Conservation (phyloP, 2,113 vertebrate species). For the Myotis brandtii region DNA sequence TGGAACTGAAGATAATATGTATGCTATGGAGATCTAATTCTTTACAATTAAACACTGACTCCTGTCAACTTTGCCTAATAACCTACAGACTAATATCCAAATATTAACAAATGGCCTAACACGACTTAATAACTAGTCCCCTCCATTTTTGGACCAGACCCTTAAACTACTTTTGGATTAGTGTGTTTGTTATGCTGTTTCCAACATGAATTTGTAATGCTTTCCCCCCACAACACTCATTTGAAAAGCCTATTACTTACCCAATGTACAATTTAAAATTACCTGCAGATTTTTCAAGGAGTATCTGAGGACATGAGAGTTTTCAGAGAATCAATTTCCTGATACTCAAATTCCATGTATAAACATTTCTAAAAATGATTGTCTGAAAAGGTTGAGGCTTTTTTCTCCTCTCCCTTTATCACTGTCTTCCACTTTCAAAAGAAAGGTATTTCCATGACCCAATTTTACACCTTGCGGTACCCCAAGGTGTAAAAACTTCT, state of each 20-base stretch:
- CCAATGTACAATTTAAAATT: neutral
- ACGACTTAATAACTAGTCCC: neutral
- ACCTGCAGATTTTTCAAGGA: neutral
- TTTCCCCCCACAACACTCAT: neutral
- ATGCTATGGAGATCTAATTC: neutral
- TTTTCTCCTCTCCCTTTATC: neutral
- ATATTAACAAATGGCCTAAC: neutral
- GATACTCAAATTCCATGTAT: neutral
- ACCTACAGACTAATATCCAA: neutral
- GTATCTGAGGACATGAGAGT: neutral
- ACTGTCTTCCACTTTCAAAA: neutral
- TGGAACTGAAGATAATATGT: neutral
- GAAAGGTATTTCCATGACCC: neutral
- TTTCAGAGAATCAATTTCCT: constrained; percentile 18
- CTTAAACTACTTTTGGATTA: neutral
- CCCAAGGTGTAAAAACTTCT: neutral
- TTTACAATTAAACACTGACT: constrained; percentile 9
- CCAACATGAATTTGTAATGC: neutral
- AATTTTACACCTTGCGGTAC: neutral
- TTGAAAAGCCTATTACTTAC: neutral
- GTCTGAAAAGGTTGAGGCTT: neutral
- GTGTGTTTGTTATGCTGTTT: neutral
- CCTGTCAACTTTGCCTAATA: neutral
- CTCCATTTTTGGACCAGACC: neutral
- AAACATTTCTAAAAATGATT: neutral